Evolutionary conservation across 2,888 invertebrate genomes (phyloP).

Genomic region (Actias luna): DNA sequence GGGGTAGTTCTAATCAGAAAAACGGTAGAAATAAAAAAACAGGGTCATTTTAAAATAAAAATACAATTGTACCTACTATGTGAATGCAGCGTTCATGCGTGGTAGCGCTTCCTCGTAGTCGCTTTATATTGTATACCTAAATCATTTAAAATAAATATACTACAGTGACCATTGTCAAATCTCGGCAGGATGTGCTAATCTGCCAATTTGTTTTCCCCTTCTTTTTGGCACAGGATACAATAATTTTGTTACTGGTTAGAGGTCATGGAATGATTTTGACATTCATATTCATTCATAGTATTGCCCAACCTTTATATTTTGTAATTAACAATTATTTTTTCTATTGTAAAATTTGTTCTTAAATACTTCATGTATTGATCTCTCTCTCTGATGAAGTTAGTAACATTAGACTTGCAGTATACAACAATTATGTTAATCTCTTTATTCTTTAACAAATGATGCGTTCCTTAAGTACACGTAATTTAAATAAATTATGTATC

Average conservation of each 20-base stretch:
- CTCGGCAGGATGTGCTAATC: conserved; percentile 64
- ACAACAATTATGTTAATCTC: conserved; percentile 8
- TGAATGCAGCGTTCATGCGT: neutral
- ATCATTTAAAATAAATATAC: neutral
- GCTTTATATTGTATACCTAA: neutral
- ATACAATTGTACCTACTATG: neutral
- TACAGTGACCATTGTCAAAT: conserved; percentile 33
- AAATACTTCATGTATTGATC: neutral
- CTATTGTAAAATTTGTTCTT: neutral
- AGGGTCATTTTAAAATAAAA: neutral
- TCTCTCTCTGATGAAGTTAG: neutral
- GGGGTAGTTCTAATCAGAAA: neutral
- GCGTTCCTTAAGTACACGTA: neutral
- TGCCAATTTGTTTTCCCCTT: conserved; percentile 67
- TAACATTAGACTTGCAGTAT: neutral
- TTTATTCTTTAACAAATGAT: conserved; percentile 3
- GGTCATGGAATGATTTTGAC: conserved; percentile 23
- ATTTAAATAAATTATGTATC: neutral
- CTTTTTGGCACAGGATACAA: conserved; percentile 65
- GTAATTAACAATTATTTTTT: neutral
- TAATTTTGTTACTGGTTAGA: conserved; percentile 47
- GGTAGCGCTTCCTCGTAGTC: neutral
- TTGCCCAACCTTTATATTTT: too few species aligned
- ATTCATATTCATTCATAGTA: neutral
- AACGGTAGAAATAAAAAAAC: neutral